A percentile compares a stretch with the other conserved stretches of the same genome.
phyloP scores from a whole-genome alignment of 2,113 vertebrate genomes.

The Romanogobio albipinnatus region DNA sequence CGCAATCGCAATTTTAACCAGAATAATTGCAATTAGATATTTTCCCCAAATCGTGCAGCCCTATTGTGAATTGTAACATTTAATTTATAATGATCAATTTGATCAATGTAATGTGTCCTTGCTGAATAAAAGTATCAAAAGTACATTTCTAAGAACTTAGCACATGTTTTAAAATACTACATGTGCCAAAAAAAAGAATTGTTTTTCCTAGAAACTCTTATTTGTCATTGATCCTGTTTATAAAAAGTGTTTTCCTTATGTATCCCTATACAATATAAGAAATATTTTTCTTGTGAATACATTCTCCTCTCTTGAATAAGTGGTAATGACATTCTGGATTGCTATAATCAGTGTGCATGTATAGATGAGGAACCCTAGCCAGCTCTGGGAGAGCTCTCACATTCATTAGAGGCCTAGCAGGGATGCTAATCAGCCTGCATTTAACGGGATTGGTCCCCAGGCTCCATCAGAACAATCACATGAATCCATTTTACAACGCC shows the following conservation, averaged over 20 bases:
- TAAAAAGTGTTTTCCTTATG: not conserved
- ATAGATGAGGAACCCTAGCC: constrained; percentile 5
- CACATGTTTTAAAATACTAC: no score
- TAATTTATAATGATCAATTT: no score
- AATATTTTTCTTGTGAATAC: not conserved
- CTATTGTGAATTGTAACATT: no score
- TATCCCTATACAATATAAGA: not conserved
- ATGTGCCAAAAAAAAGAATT: not conserved
- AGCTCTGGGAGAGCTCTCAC: constrained; percentile 6
- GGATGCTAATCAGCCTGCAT: constrained; percentile 50
- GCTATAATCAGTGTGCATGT: not conserved
- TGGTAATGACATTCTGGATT: not conserved
- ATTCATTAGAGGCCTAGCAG: constrained; percentile 45
- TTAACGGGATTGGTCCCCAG: constrained; percentile 52
- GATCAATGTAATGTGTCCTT: not conserved
- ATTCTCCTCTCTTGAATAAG: constrained; percentile 10
- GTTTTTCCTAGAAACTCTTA: not conserved
- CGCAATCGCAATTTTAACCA: no score
- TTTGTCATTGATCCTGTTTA: not conserved
- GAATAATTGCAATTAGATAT: no score
- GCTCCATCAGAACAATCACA: constrained; percentile 32
- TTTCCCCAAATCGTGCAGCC: no score
- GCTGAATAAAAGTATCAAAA: not conserved
- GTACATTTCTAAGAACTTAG: no score
- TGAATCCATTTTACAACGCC: not conserved